These are phyloP conservation scores for Daphoenositta chrysoptera DNA, from an alignment of 2,113 vertebrate species.

Conservation along the genomic window DNA sequence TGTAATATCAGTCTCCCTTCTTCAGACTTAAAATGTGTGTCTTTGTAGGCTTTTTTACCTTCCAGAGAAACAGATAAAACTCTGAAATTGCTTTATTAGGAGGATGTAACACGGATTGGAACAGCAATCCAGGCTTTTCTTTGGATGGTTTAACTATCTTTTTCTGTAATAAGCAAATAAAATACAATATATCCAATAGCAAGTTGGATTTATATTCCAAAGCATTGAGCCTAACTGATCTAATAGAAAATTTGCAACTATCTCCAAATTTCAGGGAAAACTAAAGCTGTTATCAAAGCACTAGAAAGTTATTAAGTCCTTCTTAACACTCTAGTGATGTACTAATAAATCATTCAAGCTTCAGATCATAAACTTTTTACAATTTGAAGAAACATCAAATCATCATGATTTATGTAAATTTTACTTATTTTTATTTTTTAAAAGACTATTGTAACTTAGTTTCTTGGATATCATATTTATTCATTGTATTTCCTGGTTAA, in stretches of 20 bases:
- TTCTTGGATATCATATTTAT: not conserved
- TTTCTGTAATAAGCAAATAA: not conserved
- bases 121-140: slow-evolving; percentile 1
- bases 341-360: not conserved
- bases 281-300: slow-evolving; percentile 20
- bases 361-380: not conserved
- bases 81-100: not conserved
- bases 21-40: slow-evolving; percentile 10
- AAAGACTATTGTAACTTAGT: not conserved
- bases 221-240: not conserved
- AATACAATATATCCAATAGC: not conserved
- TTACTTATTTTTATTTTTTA: not conserved
- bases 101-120: not conserved
- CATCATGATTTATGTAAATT: not conserved
- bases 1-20: not conserved
- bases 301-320: not conserved
- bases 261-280: not conserved
- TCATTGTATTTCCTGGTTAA: not conserved
- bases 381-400: slow-evolving; percentile 18
- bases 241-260: not conserved
- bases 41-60: not conserved
- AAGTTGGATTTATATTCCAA: not conserved
- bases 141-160: not conserved
- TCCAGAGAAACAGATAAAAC: not conserved
- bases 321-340: not conserved